Percentiles rank a stretch among this genome's conserved stretches.
Conservation (phyloP, 1,140 invertebrate species). For the Thrips palmi region DNA sequence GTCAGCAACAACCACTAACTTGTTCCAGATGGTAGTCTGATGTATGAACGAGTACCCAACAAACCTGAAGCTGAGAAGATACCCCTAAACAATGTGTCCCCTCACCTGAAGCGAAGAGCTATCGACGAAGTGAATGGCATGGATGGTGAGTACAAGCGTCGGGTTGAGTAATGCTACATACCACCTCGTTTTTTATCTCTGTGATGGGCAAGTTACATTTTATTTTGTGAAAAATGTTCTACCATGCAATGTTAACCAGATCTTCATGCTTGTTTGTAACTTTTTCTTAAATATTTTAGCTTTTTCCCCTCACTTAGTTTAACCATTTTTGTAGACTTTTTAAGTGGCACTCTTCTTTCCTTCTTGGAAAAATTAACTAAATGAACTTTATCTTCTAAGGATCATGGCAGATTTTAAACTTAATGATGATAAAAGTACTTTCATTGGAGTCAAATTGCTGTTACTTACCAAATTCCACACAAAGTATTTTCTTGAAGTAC, state of each 20-base stretch:
- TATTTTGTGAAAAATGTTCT: no score
- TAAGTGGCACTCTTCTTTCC: conserved; percentile 6
- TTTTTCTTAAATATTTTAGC: conserved; percentile 10
- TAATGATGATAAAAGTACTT: no score
- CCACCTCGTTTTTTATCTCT: background rate
- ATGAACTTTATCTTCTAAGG: no score
- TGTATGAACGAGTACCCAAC: conserved; percentile 67
- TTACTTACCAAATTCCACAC: no score
- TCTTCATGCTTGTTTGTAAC: conserved; percentile 17
- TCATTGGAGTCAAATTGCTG: no score
- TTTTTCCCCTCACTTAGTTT: no score
- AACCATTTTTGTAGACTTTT: conserved; percentile 1
- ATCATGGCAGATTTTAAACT: no score
- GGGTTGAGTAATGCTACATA: background rate
- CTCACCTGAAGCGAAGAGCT: conserved; percentile 45
- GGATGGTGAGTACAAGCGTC: conserved; percentile 63
- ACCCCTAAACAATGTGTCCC: conserved; percentile 29
- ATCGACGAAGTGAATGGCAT: conserved; percentile 81
- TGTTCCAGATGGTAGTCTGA: conserved; percentile 53
- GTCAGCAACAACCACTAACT: conserved; percentile 5
- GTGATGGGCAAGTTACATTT: no score
- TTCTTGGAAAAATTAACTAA: no score
- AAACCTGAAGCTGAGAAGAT: conserved; percentile 52
- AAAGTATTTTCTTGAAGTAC: no score
- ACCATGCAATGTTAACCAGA: no score